phyloP scores from a whole-genome alignment of 1,140 invertebrate species.

The Cylas formicarius region DNA sequence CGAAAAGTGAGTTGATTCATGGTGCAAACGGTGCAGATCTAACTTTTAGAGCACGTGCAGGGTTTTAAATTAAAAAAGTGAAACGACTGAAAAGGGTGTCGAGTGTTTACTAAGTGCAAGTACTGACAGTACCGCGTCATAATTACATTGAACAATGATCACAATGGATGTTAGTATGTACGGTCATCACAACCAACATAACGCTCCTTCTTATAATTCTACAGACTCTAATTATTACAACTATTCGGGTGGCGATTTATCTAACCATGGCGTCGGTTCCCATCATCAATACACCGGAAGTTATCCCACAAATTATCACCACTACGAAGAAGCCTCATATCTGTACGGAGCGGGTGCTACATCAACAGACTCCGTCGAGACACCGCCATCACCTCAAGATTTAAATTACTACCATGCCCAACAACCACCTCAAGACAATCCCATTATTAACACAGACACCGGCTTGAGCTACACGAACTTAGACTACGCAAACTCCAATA shows the following conservation, averaged over 20 bases:
- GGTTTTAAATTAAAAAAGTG: too few relatives aligned
- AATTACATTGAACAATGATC: slow-evolving; percentile 52
- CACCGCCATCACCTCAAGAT: slow-evolving; percentile 36
- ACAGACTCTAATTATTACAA: slow-evolving; percentile 47
- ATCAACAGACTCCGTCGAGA: slow-evolving; percentile 27
- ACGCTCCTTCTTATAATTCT: slow-evolving; percentile 30
- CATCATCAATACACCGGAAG: slow-evolving; percentile 14
- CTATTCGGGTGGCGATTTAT: slow-evolving; percentile 29
- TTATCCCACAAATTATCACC: slow-evolving; percentile 6
- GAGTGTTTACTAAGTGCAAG: too few relatives aligned
- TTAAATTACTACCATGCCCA: slow-evolving; percentile 38
- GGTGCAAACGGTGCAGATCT: too few relatives aligned
- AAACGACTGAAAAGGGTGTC: too few relatives aligned
- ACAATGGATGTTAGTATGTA: slow-evolving; percentile 69
- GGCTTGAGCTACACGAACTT: slow-evolving; percentile 86
- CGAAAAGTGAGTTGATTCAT: too few relatives aligned
- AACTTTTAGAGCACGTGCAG: too few relatives aligned
- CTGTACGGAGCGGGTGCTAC: slow-evolving; percentile 16
- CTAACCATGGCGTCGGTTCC: slow-evolving; percentile 12
- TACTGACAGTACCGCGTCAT: too few relatives aligned
- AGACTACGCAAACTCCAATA: slow-evolving; percentile 54
- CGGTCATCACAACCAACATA: slow-evolving; percentile 44
- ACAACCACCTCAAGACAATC: slow-evolving; percentile 44
- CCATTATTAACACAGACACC: slow-evolving; percentile 74
- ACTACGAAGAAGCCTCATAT: neutral